Evolutionary conservation across 2,797 vertebrate species (phyloP), one percentile per base, ranked within the genome.

Genomic region (Petrocephalus sullivani): DNA sequence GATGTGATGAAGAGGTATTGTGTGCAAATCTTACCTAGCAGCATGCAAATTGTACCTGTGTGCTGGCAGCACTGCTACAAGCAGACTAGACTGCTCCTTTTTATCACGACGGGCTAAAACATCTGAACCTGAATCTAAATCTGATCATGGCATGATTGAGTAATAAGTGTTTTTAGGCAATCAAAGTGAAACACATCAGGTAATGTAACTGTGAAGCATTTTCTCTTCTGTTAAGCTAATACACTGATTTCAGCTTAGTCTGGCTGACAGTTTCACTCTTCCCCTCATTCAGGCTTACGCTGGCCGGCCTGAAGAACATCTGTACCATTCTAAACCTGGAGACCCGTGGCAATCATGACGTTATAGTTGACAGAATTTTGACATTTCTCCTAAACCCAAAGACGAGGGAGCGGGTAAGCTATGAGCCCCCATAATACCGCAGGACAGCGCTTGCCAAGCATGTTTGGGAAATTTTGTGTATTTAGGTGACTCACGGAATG

Each of bases 241-340:
- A 41, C 67, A 75, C 33, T 75, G 67, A 19, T 5, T 75, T 19
- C 6, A 41, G 67, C 33, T 16, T 19, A 12, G 14, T 19, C 5
- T 28, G 16, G 67, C 14, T 75, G 33, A 78, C 28, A 0, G 71
- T 9, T 3, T 46, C 16, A 4, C 37, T 90, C 10, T 90, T 16
- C n/a, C 51, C 54, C 0, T 0, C 1, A 41, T 92, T 0, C 90
- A 97, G 96, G 82, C 95, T 91, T 93, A 97, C 96, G 91, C 97
- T 97, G 92, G 90, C 93, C 49, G 96, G 97, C 90, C 94, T 99
- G 91, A 97, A 97, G 91, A 97, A 93, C 10, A 97, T 99, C 91
- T 99, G 98, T 88, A 94, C 95, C 33, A 96, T 98, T 91, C 94
- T 99, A 85, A 98, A 99, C 90, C 95, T 99, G 94, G 97, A 99